phyloP scores from a whole-genome alignment of 1,140 invertebrate genomes.

The Ceratoteleas bidentatus region DNA sequence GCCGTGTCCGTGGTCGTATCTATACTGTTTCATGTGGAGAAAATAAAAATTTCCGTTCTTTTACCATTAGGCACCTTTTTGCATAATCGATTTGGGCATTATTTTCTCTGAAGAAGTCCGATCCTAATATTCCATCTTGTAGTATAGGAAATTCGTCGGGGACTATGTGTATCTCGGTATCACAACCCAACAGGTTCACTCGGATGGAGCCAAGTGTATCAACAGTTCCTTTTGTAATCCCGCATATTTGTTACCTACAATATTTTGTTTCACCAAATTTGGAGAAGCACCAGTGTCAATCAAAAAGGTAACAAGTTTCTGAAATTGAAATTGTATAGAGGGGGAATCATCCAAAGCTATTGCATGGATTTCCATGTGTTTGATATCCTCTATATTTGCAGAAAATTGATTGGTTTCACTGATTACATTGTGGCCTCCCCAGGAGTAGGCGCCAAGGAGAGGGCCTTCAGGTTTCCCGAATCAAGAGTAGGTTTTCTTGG shows the following conservation, averaged over 20 bases:
- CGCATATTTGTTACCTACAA: neutral
- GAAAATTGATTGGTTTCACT: too few species aligned
- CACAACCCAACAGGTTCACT: neutral
- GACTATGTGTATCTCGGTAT: conserved; percentile 2
- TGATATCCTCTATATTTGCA: too few species aligned
- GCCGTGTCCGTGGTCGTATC: neutral
- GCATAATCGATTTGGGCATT: neutral
- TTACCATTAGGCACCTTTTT: neutral
- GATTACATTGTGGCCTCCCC: too few species aligned
- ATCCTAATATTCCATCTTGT: conserved; percentile 9
- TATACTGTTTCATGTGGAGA: neutral
- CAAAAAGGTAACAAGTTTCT: neutral
- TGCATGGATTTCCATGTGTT: too few species aligned
- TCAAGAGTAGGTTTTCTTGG: too few species aligned
- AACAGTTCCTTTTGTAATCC: neutral
- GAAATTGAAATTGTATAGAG: neutral
- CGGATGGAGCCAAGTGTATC: conserved; percentile 8
- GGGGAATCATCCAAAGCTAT: too few species aligned
- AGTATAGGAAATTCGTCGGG: conserved; percentile 12
- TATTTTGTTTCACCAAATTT: neutral
- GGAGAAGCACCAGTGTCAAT: too few species aligned
- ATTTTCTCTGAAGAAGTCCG: neutral
- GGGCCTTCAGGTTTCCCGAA: too few species aligned
- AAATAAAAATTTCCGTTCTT: neutral
- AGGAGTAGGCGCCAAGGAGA: too few species aligned